Base-by-base conservation (phyloP, 2,797 vertebrate species). In the Gymnoscopelus braueri region DNA sequence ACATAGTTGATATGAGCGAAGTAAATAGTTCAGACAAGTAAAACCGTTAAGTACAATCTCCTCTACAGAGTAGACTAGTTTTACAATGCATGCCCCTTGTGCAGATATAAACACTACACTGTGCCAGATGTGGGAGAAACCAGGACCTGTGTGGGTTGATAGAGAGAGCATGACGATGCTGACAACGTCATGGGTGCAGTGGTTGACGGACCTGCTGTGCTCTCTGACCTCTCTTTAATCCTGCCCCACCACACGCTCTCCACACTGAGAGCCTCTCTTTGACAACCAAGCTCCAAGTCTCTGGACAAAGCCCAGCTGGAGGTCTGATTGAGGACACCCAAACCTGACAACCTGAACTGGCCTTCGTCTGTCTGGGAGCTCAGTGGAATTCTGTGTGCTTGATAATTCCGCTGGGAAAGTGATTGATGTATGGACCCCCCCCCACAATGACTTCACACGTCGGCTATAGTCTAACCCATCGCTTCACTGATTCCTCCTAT, bases 221-320 rank as follows among this genome's bases (percentile, higher is more conserved):
- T 82, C 84, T 79, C 82, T 90, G 84, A 90, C 88, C 87, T 83
- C 82, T 63, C 53, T 72, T 77, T 84, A 84, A 82, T 85, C 82
- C 85, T 73, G 84, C 79, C 87, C 85, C 84, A 88, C 82, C 74
- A 69, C 87, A 87, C 84, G 81, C 86, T 77, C 51, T 57, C 70
- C 63, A 64, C 74, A 73, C 72, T 74, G 72, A 79, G 69, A 35
- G 32, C 32, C 62, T 49, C 70, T 53, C 61, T 57, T 76, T 85
- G 26, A 83, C 80, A 83, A 81, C 2, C 56, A 80, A 19, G 73
- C 83, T 55, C 48, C 44, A 55, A 35, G 71, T 68, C 76, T 58
- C 74, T 84, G 66, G 83, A 82, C 83, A 81, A 75, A 73, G 68
- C 71, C 19, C 4, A 44, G 67, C 71, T 61, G 52, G 11, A 65